Evolutionary conservation across 2,113 vertebrate genomes (phyloP).

Genomic region (Crotalus viridis): DNA sequence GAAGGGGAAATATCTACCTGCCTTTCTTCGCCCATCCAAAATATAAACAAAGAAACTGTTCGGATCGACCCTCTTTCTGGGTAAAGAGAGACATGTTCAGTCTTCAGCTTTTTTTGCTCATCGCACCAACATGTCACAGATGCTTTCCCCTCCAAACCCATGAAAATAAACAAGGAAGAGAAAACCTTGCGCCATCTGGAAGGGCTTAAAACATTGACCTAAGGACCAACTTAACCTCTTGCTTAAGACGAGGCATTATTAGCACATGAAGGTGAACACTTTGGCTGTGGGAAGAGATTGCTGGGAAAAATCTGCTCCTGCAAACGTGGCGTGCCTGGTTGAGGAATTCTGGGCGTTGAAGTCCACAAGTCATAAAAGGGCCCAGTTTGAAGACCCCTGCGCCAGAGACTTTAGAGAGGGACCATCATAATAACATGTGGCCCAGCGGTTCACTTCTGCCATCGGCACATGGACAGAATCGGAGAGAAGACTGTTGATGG

Average conservation of each 20-base stretch:
- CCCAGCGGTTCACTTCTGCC: no score
- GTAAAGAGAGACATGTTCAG: background rate
- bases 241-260: background rate
- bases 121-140: background rate
- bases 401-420: no score
- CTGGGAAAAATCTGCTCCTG: background rate
- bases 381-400: no score
- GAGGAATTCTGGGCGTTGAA: no score
- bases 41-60: constrained; percentile 18
- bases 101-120: constrained; percentile 1
- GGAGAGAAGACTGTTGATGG: no score
- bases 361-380: no score
- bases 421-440: no score
- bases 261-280: background rate
- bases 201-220: background rate
- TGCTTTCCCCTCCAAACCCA: background rate
- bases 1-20: constrained; percentile 16
- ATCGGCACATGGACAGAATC: no score
- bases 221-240: background rate
- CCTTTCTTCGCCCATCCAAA: constrained; percentile 18
- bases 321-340: background rate
- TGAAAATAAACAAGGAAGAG: background rate
- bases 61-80: rapidly evolving
- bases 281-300: background rate
- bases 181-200: background rate